Base-by-base conservation (phyloP, 1,140 invertebrate genomes). In the Brachionus asplanchnoidis region DNA sequence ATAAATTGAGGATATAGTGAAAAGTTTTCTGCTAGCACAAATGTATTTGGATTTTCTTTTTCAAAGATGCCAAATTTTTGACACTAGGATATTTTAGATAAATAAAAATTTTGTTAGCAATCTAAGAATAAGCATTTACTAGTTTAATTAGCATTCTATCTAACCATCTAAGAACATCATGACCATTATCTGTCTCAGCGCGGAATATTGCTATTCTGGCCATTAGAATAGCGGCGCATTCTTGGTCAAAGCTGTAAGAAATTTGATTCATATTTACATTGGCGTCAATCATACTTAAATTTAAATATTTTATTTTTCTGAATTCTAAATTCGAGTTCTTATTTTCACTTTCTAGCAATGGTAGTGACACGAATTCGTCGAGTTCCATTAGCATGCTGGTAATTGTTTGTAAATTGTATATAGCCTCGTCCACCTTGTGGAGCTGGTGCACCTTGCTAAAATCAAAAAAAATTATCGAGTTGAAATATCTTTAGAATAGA, bases 1-100 rank as follows among this genome's bases (percentile, higher is more conserved):
- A 99, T 99, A 89, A 99, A 99, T 89, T 99, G 97, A 36, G 98
- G 98, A 91, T 98, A 99, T 14, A 99, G 91, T 68, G 95, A 95
- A 89, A 99, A 99, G 89, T 97, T 98, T 88, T 98, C 97, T 20
- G 94, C 93, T 44, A 99, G 92, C 85, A 95, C 92, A 91, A 99
- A 99, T 79, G 95, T 96, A 87, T 95, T 95, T 1, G 96, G 95
- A 91, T 99, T 96, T 88, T 99, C 97, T 89, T 98, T 98, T 84
- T 93, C 93, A 89, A 97, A 99, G 88, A 99, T 96, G 68, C 97
- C 98, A 91, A 99, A 99, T 90, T 98, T 98, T 88, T 99, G 97
- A 90, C 97, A 99, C 94, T 97, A 50, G 28, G 50, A 32, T 86
- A 65, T 77, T 50, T 77, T 12, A 5, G 50, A 77, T 20, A 84